Conservation (phyloP, 2,888 invertebrate genomes). For the Acanthococcus lagerstroemiae region DNA sequence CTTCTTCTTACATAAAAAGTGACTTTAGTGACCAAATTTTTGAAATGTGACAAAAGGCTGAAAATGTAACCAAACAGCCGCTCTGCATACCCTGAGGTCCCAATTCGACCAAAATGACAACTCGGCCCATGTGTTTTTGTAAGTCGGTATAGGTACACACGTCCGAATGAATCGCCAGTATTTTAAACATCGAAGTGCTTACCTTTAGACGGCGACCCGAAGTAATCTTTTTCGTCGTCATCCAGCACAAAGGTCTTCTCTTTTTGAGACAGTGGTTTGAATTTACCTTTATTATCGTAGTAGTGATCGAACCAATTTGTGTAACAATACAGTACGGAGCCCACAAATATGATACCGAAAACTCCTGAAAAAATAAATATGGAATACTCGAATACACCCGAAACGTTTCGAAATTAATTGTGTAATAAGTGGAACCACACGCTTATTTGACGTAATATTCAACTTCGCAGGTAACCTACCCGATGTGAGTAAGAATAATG, state of each 20-base stretch:
- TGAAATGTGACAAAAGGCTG: no score
- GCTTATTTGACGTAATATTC: background rate
- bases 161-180: no score
- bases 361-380: constrained; percentile 2
- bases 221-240: constrained; percentile 29
- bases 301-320: constrained; percentile 1
- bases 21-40: no score
- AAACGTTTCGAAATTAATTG: no score
- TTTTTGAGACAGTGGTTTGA: constrained; percentile 15
- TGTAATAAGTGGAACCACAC: background rate
- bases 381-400: background rate
- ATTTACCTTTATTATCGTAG: constrained; percentile 10
- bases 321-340: constrained; percentile 12
- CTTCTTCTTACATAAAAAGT: no score
- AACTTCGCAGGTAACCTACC: constrained; percentile 45
- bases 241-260: constrained; percentile 1
- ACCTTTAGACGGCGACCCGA: constrained; percentile 11
- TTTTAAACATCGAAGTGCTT: no score
- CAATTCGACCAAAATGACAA: no score
- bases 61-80: no score
- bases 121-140: no score
- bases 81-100: no score
- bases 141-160: no score
- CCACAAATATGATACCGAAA: constrained; percentile 21
- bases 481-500: constrained; percentile 62